Conservation (phyloP, 1,140 invertebrate species). For the Magallana gigas region DNA sequence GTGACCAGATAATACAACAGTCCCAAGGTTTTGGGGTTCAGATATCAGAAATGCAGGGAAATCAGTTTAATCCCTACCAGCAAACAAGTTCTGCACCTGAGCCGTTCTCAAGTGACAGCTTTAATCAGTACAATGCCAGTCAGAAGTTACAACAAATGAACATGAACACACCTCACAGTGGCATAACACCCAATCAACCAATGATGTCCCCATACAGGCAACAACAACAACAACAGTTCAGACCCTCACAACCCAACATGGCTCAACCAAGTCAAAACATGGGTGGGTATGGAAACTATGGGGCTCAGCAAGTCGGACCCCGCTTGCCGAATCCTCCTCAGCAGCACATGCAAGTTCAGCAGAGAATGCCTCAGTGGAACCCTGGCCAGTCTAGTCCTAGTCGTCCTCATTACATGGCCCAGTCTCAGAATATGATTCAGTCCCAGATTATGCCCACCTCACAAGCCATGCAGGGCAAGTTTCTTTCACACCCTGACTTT, state of each 20-base stretch:
- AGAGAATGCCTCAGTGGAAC: slow-evolving; percentile 56
- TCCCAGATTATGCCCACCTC: slow-evolving; percentile 50
- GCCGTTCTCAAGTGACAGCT: slow-evolving; percentile 42
- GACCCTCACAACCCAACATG: slow-evolving; percentile 10
- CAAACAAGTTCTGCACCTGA: slow-evolving; percentile 35
- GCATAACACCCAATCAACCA: slow-evolving; percentile 14
- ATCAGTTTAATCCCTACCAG: slow-evolving; percentile 47
- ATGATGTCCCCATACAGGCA: slow-evolving; percentile 46
- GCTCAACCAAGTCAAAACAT: slow-evolving; percentile 1
- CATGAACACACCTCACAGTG: slow-evolving; percentile 23
- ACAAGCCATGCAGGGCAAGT: slow-evolving; percentile 71
- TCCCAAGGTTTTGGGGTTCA: slow-evolving; percentile 44
- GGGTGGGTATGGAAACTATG: background rate
- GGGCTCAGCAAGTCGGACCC: slow-evolving; percentile 47
- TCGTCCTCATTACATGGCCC: slow-evolving; percentile 50
- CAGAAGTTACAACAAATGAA: slow-evolving; percentile 50
- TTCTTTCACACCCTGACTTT: slow-evolving; percentile 53
- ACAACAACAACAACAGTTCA: background rate
- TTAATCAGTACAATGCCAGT: slow-evolving; percentile 42
- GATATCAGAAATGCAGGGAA: slow-evolving; percentile 48
- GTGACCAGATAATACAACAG: slow-evolving; percentile 29
- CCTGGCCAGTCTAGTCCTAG: slow-evolving; percentile 53
- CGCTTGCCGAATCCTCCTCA: slow-evolving; percentile 61
- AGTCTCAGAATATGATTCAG: slow-evolving; percentile 38
- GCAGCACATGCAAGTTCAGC: slow-evolving; percentile 52